phyloP scores from a whole-genome alignment of 2,888 invertebrate genomes.

The Periphyllus acericola region DNA sequence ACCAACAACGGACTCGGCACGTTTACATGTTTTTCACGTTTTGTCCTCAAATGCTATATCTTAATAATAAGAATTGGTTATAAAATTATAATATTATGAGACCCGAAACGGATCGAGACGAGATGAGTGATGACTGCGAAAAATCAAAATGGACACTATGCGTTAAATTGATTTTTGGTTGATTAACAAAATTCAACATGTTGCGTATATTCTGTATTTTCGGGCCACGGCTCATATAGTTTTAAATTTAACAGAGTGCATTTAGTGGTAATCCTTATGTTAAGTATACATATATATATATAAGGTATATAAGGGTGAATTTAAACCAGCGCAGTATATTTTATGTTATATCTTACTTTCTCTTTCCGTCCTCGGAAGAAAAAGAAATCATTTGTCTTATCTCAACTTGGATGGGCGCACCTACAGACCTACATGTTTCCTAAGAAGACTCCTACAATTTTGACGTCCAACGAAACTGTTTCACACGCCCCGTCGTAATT shows the following conservation, averaged over 20 bases:
- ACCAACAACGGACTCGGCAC: no score
- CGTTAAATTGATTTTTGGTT: no score
- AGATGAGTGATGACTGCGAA: no score
- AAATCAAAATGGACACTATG: no score
- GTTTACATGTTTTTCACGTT: no score
- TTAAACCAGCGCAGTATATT: neutral
- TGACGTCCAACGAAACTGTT: neutral
- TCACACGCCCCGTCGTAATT: slow-evolving; percentile 2
- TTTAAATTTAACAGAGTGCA: neutral
- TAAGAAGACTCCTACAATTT: slow-evolving; percentile 15
- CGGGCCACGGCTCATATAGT: neutral
- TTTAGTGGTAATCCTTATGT: neutral
- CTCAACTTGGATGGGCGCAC: neutral
- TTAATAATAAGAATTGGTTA: no score
- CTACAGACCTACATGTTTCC: neutral
- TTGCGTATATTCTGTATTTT: neutral
- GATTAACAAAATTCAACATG: neutral
- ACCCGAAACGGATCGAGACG: no score
- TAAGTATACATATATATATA: no score
- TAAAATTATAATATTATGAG: no score
- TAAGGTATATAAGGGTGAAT: neutral
- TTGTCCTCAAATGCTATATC: no score
- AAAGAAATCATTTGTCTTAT: slow-evolving; percentile 31
- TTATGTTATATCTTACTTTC: neutral
- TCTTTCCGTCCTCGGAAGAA: neutral